phyloP scores from a whole-genome alignment of 2,113 vertebrate genomes.

The Caranx melampygus region DNA sequence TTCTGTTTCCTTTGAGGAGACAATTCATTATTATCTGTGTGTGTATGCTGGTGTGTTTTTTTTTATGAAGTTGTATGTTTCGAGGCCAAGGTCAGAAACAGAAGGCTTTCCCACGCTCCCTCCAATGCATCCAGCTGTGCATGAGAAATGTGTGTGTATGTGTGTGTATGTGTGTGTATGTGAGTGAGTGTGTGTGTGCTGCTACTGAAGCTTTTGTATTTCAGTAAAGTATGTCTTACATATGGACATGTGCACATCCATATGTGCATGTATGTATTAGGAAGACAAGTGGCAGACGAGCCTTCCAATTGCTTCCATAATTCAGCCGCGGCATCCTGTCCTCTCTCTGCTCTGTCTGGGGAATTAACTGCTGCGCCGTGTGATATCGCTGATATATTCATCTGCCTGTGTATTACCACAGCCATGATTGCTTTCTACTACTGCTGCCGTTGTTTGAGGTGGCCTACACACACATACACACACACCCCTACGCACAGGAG shows the following conservation, averaged over 20 bases:
- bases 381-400: conserved; percentile 59
- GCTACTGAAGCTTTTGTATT: background rate
- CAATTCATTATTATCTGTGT: conserved; percentile 41
- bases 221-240: background rate
- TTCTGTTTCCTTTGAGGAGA: conserved; percentile 31
- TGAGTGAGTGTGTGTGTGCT: background rate
- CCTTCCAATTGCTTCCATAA: conserved; percentile 47
- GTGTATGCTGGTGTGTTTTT: conserved; percentile 43
- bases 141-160: background rate
- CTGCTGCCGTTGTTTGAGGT: conserved; percentile 34
- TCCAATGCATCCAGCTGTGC: conserved; percentile 21
- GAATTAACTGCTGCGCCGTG: conserved; percentile 49
- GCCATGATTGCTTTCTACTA: conserved; percentile 52
- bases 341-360: conserved; percentile 23
- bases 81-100: conserved; percentile 33
- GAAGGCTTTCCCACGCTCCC: conserved; percentile 60
- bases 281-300: conserved; percentile 18
- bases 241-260: background rate
- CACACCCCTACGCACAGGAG: conserved; percentile 13
- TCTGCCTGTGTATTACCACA: conserved; percentile 39
- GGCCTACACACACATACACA: conserved; percentile 4
- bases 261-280: conserved; percentile 5
- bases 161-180: background rate
- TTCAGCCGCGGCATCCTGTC: conserved; percentile 40
- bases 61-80: conserved; percentile 38